phyloP scores from a whole-genome alignment of 2,113 vertebrate species.

The Cottus gobio region DNA sequence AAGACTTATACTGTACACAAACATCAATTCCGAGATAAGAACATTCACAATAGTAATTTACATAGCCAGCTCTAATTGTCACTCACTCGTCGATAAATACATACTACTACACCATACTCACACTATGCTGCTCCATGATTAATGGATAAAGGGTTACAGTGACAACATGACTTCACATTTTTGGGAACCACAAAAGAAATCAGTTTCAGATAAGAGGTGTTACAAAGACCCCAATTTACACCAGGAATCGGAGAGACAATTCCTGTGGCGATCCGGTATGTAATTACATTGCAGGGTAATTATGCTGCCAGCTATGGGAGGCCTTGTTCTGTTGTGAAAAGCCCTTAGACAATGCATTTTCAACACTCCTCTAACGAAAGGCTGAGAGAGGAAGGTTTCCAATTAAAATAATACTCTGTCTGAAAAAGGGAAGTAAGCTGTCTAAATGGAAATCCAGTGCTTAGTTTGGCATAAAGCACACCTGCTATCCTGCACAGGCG shows the following conservation, averaged over 20 bases:
- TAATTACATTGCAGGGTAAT: constrained; percentile 84
- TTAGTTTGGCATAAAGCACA: constrained; percentile 64
- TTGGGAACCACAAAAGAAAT: constrained; percentile 68
- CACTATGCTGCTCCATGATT: constrained; percentile 39
- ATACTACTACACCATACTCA: constrained; percentile 3
- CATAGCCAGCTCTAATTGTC: constrained; percentile 4
- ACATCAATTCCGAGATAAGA: constrained; percentile 4
- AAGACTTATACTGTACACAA: not conserved
- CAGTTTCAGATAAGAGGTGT: constrained; percentile 65
- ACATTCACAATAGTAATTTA: constrained; percentile 13
- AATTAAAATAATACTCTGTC: constrained; percentile 77
- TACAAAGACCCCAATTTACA: constrained; percentile 76
- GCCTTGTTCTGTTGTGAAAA: constrained; percentile 74
- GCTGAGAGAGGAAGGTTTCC: constrained; percentile 61
- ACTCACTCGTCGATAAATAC: constrained; percentile 32
- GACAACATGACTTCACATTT: constrained; percentile 59
- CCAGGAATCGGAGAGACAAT: constrained; percentile 74
- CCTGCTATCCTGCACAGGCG: constrained; percentile 53
- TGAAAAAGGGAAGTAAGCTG: constrained; percentile 70
- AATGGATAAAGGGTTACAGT: constrained; percentile 45
- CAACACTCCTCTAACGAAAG: constrained; percentile 53
- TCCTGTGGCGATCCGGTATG: constrained; percentile 71
- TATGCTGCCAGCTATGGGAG: constrained; percentile 71
- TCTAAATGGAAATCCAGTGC: constrained; percentile 79
- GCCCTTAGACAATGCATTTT: constrained; percentile 73